phyloP scores from a whole-genome alignment of 2,888 invertebrate genomes.

The Pyrochroa serraticornis region DNA sequence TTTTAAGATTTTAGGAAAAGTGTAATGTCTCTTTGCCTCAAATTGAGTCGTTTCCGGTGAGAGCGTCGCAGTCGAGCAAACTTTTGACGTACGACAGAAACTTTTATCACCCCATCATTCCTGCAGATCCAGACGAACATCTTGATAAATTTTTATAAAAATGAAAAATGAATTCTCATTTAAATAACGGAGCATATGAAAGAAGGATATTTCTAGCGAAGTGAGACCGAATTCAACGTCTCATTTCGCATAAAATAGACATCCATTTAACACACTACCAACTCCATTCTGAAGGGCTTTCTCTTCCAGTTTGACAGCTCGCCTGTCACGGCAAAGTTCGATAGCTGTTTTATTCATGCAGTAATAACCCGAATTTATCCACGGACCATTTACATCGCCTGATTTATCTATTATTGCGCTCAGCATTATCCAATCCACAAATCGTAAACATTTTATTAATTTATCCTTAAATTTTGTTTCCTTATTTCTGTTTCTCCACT shows the following conservation, averaged over 20 bases:
- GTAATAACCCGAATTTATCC: constrained; percentile 11
- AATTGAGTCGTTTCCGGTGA: constrained; percentile 27
- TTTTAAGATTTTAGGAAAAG: too few relatives aligned
- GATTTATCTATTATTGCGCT: too few relatives aligned
- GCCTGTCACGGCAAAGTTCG: constrained; percentile 17
- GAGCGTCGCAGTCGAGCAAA: constrained; percentile 21
- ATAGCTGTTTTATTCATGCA: constrained; percentile 30
- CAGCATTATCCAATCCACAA: too few relatives aligned
- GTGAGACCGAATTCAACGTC: constrained; percentile 26
- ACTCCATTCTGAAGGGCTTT: constrained; percentile 29
- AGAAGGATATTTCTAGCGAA: constrained; percentile 19
- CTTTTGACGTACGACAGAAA: constrained; percentile 30
- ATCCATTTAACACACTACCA: constrained; percentile 37
- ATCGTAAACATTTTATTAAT: too few relatives aligned
- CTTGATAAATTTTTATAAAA: constrained; percentile 39
- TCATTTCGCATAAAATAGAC: constrained; percentile 38
- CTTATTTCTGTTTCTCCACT: too few relatives aligned
- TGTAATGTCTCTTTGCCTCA: too few relatives aligned
- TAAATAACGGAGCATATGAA: constrained; percentile 32
- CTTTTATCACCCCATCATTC: constrained; percentile 34
- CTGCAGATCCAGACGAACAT: constrained; percentile 31
- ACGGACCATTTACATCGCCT: constrained; percentile 7
- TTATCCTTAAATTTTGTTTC: too few relatives aligned
- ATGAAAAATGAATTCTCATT: constrained; percentile 37
- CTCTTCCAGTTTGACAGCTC: constrained; percentile 28